These are phyloP conservation scores for Taphrorychus bicolor DNA, from an alignment of 2,888 invertebrate genomes.

Conservation along the genomic window DNA sequence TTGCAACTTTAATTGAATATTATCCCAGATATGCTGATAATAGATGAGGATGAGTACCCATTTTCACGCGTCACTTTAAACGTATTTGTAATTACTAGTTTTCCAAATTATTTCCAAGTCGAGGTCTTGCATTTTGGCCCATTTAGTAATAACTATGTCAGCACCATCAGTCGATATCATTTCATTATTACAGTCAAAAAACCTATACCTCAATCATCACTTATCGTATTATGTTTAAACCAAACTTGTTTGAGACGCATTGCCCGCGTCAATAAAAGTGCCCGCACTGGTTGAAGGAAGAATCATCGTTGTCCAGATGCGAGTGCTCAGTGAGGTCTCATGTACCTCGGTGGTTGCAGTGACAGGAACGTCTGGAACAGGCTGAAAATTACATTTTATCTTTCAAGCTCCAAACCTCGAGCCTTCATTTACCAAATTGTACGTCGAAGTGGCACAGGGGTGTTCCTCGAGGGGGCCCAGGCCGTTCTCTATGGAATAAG, in stretches of 20 bases:
- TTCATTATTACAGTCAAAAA: neutral
- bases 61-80: no score
- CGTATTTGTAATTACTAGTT: no score
- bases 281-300: constrained; percentile 19
- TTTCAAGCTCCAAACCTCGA: neutral
- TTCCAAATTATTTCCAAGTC: no score
- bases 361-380: neutral
- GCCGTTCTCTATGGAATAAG: constrained; percentile 72
- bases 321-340: constrained; percentile 3
- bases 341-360: neutral
- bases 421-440: constrained; percentile 1
- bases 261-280: constrained; percentile 29
- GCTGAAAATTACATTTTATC: neutral
- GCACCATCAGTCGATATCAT: neutral
- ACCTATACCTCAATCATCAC: neutral
- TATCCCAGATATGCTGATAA: no score
- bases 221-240: constrained; percentile 16
- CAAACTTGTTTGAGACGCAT: constrained; percentile 28
- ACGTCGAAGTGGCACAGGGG: constrained; percentile 46
- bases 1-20: no score
- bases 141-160: no score
- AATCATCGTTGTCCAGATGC: constrained; percentile 6
- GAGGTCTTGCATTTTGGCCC: no score
- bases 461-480: constrained; percentile 55
- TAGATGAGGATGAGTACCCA: no score